Conservation (phyloP, 2,888 invertebrate species). For the Microchrysa polita region DNA sequence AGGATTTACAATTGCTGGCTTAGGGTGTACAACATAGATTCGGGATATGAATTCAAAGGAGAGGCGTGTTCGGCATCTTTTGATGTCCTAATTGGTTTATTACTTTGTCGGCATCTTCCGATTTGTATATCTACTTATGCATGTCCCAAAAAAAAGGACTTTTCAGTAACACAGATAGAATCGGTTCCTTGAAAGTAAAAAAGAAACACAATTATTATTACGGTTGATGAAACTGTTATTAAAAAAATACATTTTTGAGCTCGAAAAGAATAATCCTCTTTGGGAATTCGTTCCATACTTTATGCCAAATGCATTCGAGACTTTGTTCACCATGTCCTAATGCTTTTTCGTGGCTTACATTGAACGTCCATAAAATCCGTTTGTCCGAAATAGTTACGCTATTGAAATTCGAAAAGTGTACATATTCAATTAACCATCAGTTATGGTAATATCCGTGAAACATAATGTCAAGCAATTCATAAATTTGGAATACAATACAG, state of each 20-base stretch:
- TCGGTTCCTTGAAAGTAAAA: neutral
- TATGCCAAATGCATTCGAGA: too few relatives aligned
- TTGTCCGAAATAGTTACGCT: neutral
- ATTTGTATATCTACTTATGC: neutral
- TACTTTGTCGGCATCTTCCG: constrained; percentile 45
- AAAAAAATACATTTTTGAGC: too few relatives aligned
- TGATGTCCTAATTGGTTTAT: constrained; percentile 47
- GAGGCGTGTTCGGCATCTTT: constrained; percentile 25
- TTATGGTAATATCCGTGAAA: neutral
- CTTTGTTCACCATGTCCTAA: too few relatives aligned
- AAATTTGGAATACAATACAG: neutral
- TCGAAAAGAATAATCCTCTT: too few relatives aligned
- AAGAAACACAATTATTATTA: neutral
- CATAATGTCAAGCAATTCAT: neutral
- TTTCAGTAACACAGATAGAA: neutral
- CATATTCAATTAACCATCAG: neutral
- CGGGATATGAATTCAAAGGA: constrained; percentile 25
- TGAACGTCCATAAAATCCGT: neutral
- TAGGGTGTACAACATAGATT: neutral
- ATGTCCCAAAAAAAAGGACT: neutral
- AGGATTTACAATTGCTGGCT: constrained; percentile 19
- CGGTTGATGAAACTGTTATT: too few relatives aligned
- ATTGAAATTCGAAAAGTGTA: too few relatives aligned
- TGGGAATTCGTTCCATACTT: too few relatives aligned
- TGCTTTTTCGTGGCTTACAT: neutral